Evolutionary conservation across 2,888 invertebrate species (phyloP).

Genomic region (Catocala nupta): DNA sequence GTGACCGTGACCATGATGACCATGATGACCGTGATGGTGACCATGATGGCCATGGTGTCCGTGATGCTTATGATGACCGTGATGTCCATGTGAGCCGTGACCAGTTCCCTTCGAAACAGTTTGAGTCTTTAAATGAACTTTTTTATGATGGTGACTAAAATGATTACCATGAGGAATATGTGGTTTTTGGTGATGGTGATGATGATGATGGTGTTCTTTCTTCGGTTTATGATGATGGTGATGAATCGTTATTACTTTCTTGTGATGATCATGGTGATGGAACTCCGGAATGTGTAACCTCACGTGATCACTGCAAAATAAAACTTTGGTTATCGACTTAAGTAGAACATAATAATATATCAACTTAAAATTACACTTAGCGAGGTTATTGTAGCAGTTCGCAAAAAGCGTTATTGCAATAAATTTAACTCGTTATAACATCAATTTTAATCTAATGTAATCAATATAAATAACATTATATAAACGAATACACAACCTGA

Average conservation of each 20-base stretch:
- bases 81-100: constrained; percentile 50
- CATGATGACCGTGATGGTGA: constrained; percentile 38
- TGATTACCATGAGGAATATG: constrained; percentile 68
- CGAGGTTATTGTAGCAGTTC: background rate
- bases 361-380: no score
- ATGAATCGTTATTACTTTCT: constrained; percentile 87
- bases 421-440: no score
- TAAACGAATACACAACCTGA: no score
- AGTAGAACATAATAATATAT: no score
- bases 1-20: constrained; percentile 48
- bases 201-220: constrained; percentile 79
- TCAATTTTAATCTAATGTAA: no score
- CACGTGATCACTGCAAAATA: constrained; percentile 85
- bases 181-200: constrained; percentile 67
- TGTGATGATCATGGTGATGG: constrained; percentile 88
- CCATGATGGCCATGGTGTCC: constrained; percentile 56
- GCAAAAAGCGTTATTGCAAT: constrained; percentile 3
- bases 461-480: no score
- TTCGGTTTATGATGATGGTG: constrained; percentile 84
- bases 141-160: constrained; percentile 75
- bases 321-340: constrained; percentile 14
- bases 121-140: constrained; percentile 75
- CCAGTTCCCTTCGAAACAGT: constrained; percentile 63
- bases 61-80: constrained; percentile 57
- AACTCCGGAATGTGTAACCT: constrained; percentile 88